phyloP scores from a whole-genome alignment of 2,113 vertebrate genomes.

The Silurus asotus region DNA sequence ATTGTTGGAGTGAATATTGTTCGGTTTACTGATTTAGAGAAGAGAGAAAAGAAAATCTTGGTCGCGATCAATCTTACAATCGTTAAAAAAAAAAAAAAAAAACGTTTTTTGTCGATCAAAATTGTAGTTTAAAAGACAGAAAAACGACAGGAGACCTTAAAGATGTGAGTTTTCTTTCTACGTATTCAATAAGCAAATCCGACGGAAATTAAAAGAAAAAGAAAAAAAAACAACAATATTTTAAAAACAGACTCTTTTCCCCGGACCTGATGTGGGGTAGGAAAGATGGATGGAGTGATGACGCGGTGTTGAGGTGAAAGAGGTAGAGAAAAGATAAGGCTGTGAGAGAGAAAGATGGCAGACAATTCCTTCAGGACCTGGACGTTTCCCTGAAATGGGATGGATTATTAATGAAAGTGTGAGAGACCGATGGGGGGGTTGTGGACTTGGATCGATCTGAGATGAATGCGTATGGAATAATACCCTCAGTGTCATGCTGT shows the following conservation, averaged over 20 bases:
- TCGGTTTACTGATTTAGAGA: too few species aligned
- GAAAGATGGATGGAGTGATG: neutral
- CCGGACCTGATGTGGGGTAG: neutral
- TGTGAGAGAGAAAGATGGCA: neutral
- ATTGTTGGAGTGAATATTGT: too few species aligned
- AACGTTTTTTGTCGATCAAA: neutral
- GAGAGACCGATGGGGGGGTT: constrained; percentile 8
- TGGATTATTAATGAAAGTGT: constrained; percentile 51
- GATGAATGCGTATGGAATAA: neutral
- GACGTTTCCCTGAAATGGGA: constrained; percentile 39
- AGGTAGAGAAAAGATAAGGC: neutral
- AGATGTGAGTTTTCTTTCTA: neutral
- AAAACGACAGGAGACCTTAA: neutral
- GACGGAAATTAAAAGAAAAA: neutral
- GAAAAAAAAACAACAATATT: neutral
- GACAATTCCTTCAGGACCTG: constrained; percentile 22
- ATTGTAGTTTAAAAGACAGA: neutral
- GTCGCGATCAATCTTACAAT: too few species aligned
- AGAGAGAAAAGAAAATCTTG: too few species aligned
- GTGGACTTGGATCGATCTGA: neutral
- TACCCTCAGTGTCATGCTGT: neutral
- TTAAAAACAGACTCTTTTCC: neutral
- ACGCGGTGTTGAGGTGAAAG: neutral
- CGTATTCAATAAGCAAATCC: neutral
- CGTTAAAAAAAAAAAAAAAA: too few species aligned